These are phyloP conservation scores for Colletes gigas DNA, from an alignment of 1,140 invertebrate species.

Conservation along the genomic window DNA sequence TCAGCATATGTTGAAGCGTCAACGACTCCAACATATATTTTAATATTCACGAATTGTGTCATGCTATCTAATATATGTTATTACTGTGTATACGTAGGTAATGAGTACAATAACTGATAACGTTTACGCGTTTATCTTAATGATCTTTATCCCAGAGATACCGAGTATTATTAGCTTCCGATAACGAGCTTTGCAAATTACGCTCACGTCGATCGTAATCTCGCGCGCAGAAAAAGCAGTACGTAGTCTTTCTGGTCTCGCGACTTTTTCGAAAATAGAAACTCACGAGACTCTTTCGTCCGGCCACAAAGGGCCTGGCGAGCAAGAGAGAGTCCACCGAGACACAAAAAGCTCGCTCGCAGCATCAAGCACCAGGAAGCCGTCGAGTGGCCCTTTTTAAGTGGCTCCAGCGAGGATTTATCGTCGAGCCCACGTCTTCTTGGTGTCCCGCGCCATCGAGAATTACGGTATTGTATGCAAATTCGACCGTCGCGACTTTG, in stretches of 20 bases:
- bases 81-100: no score
- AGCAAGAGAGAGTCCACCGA: neutral
- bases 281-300: neutral
- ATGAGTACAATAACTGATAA: neutral
- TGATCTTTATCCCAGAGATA: neutral
- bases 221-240: neutral
- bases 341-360: constrained; percentile 45
- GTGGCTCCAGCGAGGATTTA: constrained; percentile 51
- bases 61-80: no score
- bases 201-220: neutral
- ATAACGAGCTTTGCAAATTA: constrained; percentile 9
- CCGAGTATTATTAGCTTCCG: neutral
- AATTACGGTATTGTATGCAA: constrained; percentile 56
- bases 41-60: no score
- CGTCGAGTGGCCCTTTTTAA: constrained; percentile 57
- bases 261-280: constrained; percentile 8
- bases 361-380: constrained; percentile 52
- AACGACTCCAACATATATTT: no score
- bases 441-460: constrained; percentile 43
- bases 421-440: constrained; percentile 33
- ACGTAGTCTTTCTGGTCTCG: no score
- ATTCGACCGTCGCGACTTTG: constrained; percentile 32
- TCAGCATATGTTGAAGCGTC: no score
- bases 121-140: neutral
- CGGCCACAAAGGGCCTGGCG: neutral